Evolutionary conservation across 2,797 vertebrate genomes (phyloP).

Genomic region (Aldrovandia affinis): DNA sequence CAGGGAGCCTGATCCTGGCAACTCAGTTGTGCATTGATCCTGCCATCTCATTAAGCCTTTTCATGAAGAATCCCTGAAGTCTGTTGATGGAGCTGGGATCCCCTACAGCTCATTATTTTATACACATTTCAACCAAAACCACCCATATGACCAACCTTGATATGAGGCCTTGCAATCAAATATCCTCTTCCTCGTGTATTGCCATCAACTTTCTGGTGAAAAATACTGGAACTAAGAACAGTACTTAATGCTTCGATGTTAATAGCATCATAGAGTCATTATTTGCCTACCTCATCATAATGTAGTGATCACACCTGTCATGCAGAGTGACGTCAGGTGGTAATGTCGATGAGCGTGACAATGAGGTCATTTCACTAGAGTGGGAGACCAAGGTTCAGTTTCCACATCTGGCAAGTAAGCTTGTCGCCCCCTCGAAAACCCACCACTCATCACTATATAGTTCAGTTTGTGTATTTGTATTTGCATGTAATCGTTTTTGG

Average conservation of each 20-base stretch:
- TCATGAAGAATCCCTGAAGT: constrained; percentile 26
- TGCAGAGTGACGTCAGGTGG: not conserved
- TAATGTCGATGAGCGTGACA: not conserved
- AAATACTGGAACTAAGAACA: not conserved
- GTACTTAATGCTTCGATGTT: not conserved
- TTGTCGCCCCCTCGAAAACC: too few species aligned
- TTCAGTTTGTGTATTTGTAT: not conserved
- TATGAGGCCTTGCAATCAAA: too few species aligned
- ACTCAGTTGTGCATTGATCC: constrained; percentile 40
- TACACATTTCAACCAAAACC: not conserved
- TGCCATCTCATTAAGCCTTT: constrained; percentile 37
- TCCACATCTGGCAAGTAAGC: too few species aligned
- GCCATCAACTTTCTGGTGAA: not conserved
- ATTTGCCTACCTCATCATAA: not conserved
- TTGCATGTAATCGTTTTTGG: not conserved
- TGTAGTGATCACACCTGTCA: not conserved
- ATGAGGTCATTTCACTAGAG: not conserved
- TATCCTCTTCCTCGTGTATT: not conserved
- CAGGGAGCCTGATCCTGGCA: not conserved
- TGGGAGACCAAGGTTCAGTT: not conserved
- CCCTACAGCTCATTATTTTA: not conserved
- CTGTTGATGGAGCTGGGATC: constrained; percentile 19
- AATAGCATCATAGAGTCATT: not conserved
- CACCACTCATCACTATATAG: too few species aligned
- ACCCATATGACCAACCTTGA: not conserved